Conservation (phyloP, 2,888 invertebrate genomes). For the Conistra vaccinii region DNA sequence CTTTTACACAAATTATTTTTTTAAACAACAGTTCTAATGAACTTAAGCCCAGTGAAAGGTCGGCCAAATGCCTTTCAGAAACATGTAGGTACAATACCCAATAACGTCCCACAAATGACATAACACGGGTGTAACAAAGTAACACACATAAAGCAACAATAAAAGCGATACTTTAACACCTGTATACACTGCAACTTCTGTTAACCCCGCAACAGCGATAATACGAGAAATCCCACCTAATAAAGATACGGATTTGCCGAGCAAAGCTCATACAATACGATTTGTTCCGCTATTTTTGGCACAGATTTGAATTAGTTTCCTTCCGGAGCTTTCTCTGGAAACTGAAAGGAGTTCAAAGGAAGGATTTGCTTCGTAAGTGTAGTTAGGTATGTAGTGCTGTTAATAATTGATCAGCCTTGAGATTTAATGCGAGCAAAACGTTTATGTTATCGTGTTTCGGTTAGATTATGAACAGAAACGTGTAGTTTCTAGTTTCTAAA, state of each 20-base stretch:
- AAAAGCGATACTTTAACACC: slow-evolving; percentile 40
- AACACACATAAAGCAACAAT: slow-evolving; percentile 30
- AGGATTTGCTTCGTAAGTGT: slow-evolving; percentile 10
- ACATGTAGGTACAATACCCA: not conserved
- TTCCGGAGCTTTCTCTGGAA: slow-evolving; percentile 37
- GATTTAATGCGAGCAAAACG: slow-evolving; percentile 43
- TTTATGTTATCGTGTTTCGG: slow-evolving; percentile 47
- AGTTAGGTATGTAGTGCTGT: slow-evolving; percentile 6
- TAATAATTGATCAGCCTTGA: slow-evolving; percentile 47
- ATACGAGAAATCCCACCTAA: slow-evolving; percentile 56
- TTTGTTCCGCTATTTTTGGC: slow-evolving; percentile 62
- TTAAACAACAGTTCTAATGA: slow-evolving; percentile 18
- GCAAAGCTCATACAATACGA: slow-evolving; percentile 55
- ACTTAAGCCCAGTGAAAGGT: slow-evolving; percentile 6
- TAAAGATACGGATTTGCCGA: slow-evolving; percentile 62
- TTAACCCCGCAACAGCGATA: slow-evolving; percentile 50
- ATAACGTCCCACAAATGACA: slow-evolving; percentile 8
- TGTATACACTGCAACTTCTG: slow-evolving; percentile 47
- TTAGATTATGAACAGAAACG: slow-evolving; percentile 24
- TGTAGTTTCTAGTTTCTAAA: slow-evolving; percentile 34
- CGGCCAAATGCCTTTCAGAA: slow-evolving; percentile 3
- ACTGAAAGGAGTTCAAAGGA: slow-evolving; percentile 23
- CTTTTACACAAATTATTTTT: not conserved
- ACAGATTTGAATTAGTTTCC: slow-evolving; percentile 58
- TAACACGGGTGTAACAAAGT: slow-evolving; percentile 17